phyloP scores from a whole-genome alignment of 2,113 vertebrate species.

The Clarias gariepinus region DNA sequence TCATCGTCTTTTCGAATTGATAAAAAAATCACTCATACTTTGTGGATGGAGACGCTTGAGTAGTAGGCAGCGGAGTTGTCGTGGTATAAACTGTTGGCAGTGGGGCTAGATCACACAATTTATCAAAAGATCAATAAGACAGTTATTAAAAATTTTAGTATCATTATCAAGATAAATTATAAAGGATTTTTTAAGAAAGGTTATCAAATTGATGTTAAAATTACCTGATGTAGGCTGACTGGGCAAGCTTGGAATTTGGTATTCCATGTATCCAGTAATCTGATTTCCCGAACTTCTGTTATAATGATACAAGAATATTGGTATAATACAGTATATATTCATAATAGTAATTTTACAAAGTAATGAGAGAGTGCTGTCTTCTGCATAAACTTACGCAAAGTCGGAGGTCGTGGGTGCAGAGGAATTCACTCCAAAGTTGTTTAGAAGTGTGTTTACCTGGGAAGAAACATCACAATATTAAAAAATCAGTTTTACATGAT shows the following conservation, averaged over 20 bases:
- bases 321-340: not conserved
- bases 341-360: not conserved
- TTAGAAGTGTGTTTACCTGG: conserved; percentile 38
- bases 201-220: not conserved
- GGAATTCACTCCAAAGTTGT: not conserved
- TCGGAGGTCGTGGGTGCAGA: not conserved
- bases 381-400: conserved; percentile 25
- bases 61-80: too few species aligned
- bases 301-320: not conserved
- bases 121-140: too few species aligned
- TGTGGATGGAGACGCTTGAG: too few species aligned
- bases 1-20: not conserved
- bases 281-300: not conserved
- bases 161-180: not conserved
- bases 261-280: conserved; percentile 3
- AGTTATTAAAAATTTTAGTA: not conserved
- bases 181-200: not conserved
- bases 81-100: too few species aligned
- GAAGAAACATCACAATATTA: not conserved
- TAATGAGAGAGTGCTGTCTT: not conserved
- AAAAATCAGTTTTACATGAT: rapidly evolving
- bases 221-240: not conserved
- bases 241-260: not conserved
- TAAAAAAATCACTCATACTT: too few species aligned
- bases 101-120: too few species aligned